Evolutionary conservation across 2,888 invertebrate species (phyloP).

Genomic region (Nemoura dubitans): DNA sequence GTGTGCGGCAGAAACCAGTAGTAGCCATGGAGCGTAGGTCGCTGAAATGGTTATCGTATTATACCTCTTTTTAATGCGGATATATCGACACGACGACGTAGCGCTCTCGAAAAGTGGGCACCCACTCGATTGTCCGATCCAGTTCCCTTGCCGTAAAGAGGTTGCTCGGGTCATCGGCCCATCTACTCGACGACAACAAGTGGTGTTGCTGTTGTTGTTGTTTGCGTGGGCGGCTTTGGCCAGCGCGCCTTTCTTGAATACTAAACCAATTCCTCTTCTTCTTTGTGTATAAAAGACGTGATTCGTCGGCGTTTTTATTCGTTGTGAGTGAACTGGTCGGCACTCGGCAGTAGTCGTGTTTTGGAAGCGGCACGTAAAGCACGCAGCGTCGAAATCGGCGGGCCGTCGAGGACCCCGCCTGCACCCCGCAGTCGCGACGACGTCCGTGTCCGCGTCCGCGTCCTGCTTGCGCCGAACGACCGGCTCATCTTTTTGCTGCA

Average conservation of each 20-base stretch:
- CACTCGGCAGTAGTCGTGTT: constrained; percentile 19
- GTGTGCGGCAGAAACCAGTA: neutral
- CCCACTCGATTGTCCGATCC: neutral
- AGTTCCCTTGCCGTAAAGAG: neutral
- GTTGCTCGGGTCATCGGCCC: constrained; percentile 17
- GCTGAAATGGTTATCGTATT: neutral
- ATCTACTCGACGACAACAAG: neutral
- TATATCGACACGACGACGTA: neutral
- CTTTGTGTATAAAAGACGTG: constrained; percentile 30
- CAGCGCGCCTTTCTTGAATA: constrained; percentile 20
- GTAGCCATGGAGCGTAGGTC: neutral
- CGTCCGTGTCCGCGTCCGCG: too few relatives aligned
- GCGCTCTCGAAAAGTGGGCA: neutral
- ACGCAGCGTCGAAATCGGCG: too few relatives aligned
- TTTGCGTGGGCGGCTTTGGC: constrained; percentile 13
- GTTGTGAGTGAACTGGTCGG: constrained; percentile 31
- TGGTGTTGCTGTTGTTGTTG: neutral
- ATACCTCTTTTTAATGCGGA: neutral
- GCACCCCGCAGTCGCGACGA: too few relatives aligned
- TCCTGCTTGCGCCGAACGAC: neutral
- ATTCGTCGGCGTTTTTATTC: constrained; percentile 19
- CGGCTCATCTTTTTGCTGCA: neutral
- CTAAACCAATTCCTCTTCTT: constrained; percentile 29
- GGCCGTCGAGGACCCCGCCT: too few relatives aligned
- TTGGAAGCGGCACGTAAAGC: constrained; percentile 36